Evolutionary conservation across 2,797 vertebrate species (phyloP).

Genomic region (Scomberomorus guttatus): DNA sequence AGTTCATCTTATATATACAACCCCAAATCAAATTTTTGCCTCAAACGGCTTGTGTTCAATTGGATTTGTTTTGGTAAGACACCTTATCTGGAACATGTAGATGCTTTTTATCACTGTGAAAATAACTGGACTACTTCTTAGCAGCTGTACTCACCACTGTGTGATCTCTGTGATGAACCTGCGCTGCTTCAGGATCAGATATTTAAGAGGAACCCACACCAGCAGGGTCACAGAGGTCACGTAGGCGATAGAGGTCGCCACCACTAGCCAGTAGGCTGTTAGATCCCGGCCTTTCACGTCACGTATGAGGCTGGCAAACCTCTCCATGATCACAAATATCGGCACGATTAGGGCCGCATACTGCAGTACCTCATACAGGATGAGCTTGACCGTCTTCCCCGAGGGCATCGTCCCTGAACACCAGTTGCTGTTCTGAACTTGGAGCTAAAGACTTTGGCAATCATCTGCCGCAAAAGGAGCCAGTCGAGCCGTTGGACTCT

Average conservation of each 20-base stretch:
- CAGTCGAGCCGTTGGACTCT: slow-evolving; percentile 81
- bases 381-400: slow-evolving; percentile 82
- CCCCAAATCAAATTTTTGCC: background rate
- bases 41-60: background rate
- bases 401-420: slow-evolving; percentile 74
- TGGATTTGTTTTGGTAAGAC: background rate
- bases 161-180: slow-evolving; percentile 75
- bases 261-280: slow-evolving; percentile 87
- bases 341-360: slow-evolving; percentile 78
- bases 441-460: slow-evolving; percentile 49
- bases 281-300: slow-evolving; percentile 31
- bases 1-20: background rate
- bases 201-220: slow-evolving; percentile 90
- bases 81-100: background rate
- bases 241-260: slow-evolving; percentile 87
- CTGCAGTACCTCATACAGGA: slow-evolving; percentile 86
- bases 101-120: background rate
- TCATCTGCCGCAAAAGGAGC: slow-evolving; percentile 53
- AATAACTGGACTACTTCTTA: no score
- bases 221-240: slow-evolving; percentile 86
- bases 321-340: slow-evolving; percentile 79
- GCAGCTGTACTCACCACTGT: slow-evolving; percentile 85
- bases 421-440: slow-evolving; percentile 32
- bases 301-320: slow-evolving; percentile 77
- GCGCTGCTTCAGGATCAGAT: slow-evolving; percentile 78